A percentile compares a stretch with the other conserved stretches of the same genome.
Evolutionary conservation across 2,113 vertebrate species (phyloP).

Genomic region (Gallinago jamesoni): DNA sequence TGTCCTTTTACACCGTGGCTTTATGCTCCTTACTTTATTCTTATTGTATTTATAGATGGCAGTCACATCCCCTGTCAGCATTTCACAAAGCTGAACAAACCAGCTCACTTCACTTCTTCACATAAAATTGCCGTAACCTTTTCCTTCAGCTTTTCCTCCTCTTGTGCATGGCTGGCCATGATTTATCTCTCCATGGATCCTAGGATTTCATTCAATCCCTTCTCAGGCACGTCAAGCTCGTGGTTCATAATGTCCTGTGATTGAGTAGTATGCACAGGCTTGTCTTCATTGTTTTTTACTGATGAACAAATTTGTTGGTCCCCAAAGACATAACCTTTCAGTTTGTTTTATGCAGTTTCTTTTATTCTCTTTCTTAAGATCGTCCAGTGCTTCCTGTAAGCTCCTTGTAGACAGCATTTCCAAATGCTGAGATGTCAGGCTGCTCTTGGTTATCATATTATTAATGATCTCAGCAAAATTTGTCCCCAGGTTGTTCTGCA

Average conservation of each 20-base stretch:
- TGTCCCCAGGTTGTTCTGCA: background rate
- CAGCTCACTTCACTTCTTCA: background rate
- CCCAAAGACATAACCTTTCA: background rate
- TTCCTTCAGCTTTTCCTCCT: background rate
- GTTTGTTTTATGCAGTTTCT: background rate
- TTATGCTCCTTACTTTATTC: background rate
- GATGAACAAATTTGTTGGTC: conserved; percentile 17
- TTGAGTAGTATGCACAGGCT: background rate
- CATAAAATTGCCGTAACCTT: background rate
- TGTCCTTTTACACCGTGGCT: background rate
- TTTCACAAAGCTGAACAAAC: background rate
- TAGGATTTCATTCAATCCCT: background rate
- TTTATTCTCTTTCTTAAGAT: background rate
- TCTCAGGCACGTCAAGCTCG: background rate
- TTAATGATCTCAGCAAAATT: background rate
- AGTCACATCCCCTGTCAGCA: background rate
- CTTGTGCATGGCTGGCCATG: background rate
- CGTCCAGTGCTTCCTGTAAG: background rate
- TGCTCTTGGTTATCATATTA: background rate
- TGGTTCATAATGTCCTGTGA: background rate
- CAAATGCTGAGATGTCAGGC: background rate
- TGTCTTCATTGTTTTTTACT: conserved; percentile 3
- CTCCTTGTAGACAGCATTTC: background rate
- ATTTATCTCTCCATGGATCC: conserved; percentile 1
- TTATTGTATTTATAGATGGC: background rate